Evolutionary conservation across 2,888 invertebrate genomes (phyloP), one percentile per base, ranked within the genome.

Genomic region (Dicyrtomina minuta): DNA sequence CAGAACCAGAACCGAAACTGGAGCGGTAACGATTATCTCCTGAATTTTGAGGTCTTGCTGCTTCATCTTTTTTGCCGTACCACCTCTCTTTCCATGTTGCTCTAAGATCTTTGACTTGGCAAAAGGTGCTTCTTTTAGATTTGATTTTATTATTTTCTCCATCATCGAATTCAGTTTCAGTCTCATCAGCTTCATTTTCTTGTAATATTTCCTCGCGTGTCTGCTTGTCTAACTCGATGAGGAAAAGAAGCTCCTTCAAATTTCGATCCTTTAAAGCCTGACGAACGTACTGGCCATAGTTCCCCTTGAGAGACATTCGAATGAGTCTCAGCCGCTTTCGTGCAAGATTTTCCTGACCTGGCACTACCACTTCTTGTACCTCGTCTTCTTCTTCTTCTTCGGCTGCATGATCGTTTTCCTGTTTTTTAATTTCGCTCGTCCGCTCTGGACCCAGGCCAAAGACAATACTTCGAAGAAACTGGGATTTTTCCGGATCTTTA

Each of bases 261-360:
- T 70, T 59, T 39, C 49, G 55, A 8, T 65, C 51, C 17, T 27
- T 26, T 13, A 70, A 27, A 1, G 70, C 64, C 13, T 59, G 43
- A 8, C 61, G 49, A 3, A 70, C 58, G 22, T 49, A 39, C 39
- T 64, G 55, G 22, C 70, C 70, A 41, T 70, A 65, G 17, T 17
- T 39, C 8, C 70, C 70, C n/a, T 65, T 41, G 17, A 70, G 26
- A 8, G n/a, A n/a, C n/a, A n/a, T n/a, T n/a, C n/a, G n/a, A 6
- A 13, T 12, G 17, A 62, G 43, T 43, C 68, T n/a, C n/a, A n/a
- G 33, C 13, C 33, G 33, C 33, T 33, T 33, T 33, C 8, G n/a
- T n/a, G n/a, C 33, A 33, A 33, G 33, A 8, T 61, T 56, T 26
- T 62, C 62, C 26, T 68, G 60, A 56, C 53, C 4, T 33, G 33